These are phyloP conservation scores for Parascotia fuliginaria DNA, from an alignment of 2,888 invertebrate species.

Conservation along the genomic window DNA sequence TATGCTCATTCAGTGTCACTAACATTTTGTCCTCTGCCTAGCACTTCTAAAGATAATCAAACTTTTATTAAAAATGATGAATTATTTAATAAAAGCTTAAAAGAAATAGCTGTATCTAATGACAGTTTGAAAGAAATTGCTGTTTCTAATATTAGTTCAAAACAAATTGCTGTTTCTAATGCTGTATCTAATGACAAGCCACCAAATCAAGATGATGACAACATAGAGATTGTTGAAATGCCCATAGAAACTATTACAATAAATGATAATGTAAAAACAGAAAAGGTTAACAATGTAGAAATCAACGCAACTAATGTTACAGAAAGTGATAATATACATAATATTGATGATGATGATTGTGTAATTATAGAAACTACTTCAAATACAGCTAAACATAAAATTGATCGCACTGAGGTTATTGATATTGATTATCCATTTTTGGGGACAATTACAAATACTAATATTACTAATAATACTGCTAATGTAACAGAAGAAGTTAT, in stretches of 20 bases:
- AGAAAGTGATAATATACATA: neutral
- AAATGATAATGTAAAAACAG: constrained; percentile 11
- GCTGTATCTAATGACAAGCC: neutral
- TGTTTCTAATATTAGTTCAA: constrained; percentile 43
- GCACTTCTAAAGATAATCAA: constrained; percentile 58
- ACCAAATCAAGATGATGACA: constrained; percentile 12
- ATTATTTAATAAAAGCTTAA: constrained; percentile 51
- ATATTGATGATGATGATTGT: constrained; percentile 16
- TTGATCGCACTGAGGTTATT: constrained; percentile 23
- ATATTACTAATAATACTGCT: neutral
- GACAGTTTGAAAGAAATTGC: constrained; percentile 38
- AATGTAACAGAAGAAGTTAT: constrained; percentile 48
- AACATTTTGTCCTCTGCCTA: constrained; percentile 59
- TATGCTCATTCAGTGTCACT: constrained; percentile 3
- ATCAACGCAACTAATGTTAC: neutral
- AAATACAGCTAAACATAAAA: constrained; percentile 1
- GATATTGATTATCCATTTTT: constrained; percentile 32
- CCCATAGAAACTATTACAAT: constrained; percentile 45
- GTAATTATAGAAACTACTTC: constrained; percentile 12
- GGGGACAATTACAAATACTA: neutral
- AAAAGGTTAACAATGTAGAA: neutral
- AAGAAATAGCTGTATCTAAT: constrained; percentile 13
- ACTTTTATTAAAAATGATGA: constrained; percentile 57
- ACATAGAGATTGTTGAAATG: constrained; percentile 36
- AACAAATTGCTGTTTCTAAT: constrained; percentile 13